Base-by-base conservation (phyloP, 2,113 vertebrate species). In the Cinclus cinclus region DNA sequence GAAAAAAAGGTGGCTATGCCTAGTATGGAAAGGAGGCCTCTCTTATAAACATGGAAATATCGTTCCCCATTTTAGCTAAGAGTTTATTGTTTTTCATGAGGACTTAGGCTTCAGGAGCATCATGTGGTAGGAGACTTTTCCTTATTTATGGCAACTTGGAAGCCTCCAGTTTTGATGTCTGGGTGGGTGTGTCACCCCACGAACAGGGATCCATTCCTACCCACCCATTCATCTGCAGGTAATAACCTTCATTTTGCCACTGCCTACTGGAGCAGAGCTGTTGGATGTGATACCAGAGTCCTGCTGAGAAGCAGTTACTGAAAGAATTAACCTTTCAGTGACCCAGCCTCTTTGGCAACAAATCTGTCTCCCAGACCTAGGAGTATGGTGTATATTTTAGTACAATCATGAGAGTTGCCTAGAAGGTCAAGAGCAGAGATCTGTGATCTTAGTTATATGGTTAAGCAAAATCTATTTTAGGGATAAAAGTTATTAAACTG, bases 401-500 rank as follows among this genome's bases (percentile, higher is more conserved):
- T 69, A 24, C 30, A 42, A 49, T 60, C 21, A 2, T 69, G 71
- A 50, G 73, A 84, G 22, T 53, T 91, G 58, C 56, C 52, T 71
- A 5, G 49, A 71, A 89, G 55, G 31, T 52, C 64, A 76, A 79
- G 33, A 87, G 60, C 59, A 64, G 77, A 81, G 73, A 52, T 81
- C 56, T 79, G 15, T 44, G 47, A 89, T 56, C 63, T 89, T 89
- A 59, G 31, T 77, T 93, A 44, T 17, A 11, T 64, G 62, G 86
- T 60, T 78, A 62, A 91, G 86, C 68, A 89, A 71, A 87, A 86
- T 74, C 73, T 90, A 5, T 93, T 92, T 93, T 52, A 56, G 73
- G 71, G 55, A 88, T 60, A 67, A 92, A 91, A 90, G 77, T 84
- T 76, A 71, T 89, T 91, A 89, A 94, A 86, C 77, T 80, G 42